A percentile compares a stretch with the other conserved stretches of the same genome.
phyloP scores from a whole-genome alignment of 2,113 vertebrate genomes.

The Ictalurus furcatus region DNA sequence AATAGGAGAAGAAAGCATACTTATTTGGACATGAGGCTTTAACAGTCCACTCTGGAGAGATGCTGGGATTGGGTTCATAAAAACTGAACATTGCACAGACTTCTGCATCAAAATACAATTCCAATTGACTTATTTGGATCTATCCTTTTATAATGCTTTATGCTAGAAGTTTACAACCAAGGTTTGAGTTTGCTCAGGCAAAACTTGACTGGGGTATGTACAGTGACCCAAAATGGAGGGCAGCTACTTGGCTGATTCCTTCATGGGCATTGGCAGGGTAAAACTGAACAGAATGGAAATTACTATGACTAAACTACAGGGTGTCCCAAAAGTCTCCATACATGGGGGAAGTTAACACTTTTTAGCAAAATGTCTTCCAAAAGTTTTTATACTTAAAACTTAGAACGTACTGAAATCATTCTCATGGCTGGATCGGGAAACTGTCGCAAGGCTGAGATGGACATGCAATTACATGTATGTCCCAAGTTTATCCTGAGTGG shows the following conservation, averaged over 20 bases:
- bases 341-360: too few relatives aligned
- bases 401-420: too few relatives aligned
- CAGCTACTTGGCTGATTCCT: constrained; percentile 1
- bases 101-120: constrained; percentile 43
- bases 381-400: too few relatives aligned
- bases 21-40: constrained; percentile 27
- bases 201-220: constrained; percentile 32
- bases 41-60: constrained; percentile 5
- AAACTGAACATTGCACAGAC: constrained; percentile 56
- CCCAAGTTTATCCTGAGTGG: too few relatives aligned
- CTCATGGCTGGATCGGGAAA: too few relatives aligned
- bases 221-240: constrained; percentile 42
- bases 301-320: not conserved
- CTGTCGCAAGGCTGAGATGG: too few relatives aligned
- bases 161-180: constrained; percentile 50
- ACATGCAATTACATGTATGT: too few relatives aligned
- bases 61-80: constrained; percentile 31
- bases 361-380: too few relatives aligned
- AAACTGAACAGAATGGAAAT: not conserved
- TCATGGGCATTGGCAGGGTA: not conserved
- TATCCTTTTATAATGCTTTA: constrained; percentile 58
- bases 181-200: constrained; percentile 12
- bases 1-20: constrained; percentile 19
- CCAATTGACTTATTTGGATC: constrained; percentile 17
- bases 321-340: too few relatives aligned